Base-by-base conservation (phyloP, 2,888 invertebrate species). In the Salticus scenicus region DNA sequence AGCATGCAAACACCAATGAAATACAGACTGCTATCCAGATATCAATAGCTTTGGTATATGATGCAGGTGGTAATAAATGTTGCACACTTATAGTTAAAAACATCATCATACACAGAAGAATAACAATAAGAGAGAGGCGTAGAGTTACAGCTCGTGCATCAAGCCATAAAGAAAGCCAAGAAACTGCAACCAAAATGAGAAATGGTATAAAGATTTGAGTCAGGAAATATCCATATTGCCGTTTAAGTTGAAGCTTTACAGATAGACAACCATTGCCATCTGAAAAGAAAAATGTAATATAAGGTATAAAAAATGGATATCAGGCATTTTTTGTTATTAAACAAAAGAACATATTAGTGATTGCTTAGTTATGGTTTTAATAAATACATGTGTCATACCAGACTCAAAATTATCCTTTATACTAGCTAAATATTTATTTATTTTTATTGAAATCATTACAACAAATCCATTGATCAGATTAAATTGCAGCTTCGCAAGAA, bases 21-120 rank as follows among this genome's bases (percentile, higher is more conserved):
- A 85, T 72, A 42, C 84, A 85, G 12, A 85, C 84, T 0, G 84
- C 78, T n/a, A 79, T 79, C 84, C 84, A 85, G n/a, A 85, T 85
- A 42, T 85, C 84, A 51, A 85, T 79, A 7, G 84, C 84, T 33
- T 85, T 85, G n/a, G 74, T 79, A 20, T 85, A 85, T 1, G 84
- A 70, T 24, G 70, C 57, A 12, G 67, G 28, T 20, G 84, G 84
- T 7, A 85, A 31, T 41, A 70, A 28, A 33, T 69, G 57, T 28
- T 85, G 78, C 5, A 85, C 41, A 27, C 77, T 64, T 2, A 71
- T 27, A 47, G 67, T 63, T 17, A 85, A 67, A 33, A 85, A 51
- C 28, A 79, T 63, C 84, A 85, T 85, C 78, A 85, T 85, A 27
- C 78, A 79, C 17, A 85, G 72, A n/a, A 85, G 74, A 14, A 85